Evolutionary conservation across 1,140 invertebrate species (phyloP).

Genomic region (Linepithema humile): DNA sequence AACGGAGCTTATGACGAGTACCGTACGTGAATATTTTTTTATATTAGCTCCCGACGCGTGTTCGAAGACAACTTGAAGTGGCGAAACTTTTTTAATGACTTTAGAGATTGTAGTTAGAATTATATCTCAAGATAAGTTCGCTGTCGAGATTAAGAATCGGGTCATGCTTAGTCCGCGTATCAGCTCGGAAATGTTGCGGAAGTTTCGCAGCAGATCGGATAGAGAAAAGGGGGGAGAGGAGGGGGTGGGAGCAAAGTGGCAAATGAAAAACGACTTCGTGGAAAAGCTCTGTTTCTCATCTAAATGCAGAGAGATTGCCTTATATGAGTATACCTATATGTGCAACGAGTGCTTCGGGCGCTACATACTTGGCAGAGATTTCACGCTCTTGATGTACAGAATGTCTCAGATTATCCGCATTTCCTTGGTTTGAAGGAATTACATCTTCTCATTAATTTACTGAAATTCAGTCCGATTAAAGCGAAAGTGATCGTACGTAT

Average conservation of each 20-base stretch:
- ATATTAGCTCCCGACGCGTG: not conserved
- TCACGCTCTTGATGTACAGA: not conserved
- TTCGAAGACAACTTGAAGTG: not conserved
- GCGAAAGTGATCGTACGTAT: too few relatives aligned
- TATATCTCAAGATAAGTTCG: not conserved
- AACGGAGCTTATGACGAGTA: not conserved
- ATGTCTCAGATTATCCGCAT: not conserved
- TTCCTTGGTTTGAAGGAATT: not conserved
- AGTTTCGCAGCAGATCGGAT: not conserved
- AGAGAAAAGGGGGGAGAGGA: too few relatives aligned
- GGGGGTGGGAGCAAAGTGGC: not conserved
- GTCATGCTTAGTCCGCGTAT: conserved; percentile 2
- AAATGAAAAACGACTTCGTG: not conserved
- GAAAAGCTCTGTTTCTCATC: not conserved
- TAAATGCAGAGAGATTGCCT: not conserved
- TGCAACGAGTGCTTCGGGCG: not conserved
- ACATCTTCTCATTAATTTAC: not conserved
- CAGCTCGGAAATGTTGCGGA: not conserved
- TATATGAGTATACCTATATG: not conserved
- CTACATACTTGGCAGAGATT: not conserved
- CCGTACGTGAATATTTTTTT: not conserved
- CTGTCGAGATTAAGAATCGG: conserved; percentile 12
- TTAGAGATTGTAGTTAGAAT: not conserved
- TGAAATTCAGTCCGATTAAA: not conserved
- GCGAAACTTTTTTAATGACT: conserved; percentile 18